Evolutionary conservation across 2,113 vertebrate species (phyloP), one percentile per base, ranked within the genome.

Genomic region (Calyptommatus sinebrachiatus): DNA sequence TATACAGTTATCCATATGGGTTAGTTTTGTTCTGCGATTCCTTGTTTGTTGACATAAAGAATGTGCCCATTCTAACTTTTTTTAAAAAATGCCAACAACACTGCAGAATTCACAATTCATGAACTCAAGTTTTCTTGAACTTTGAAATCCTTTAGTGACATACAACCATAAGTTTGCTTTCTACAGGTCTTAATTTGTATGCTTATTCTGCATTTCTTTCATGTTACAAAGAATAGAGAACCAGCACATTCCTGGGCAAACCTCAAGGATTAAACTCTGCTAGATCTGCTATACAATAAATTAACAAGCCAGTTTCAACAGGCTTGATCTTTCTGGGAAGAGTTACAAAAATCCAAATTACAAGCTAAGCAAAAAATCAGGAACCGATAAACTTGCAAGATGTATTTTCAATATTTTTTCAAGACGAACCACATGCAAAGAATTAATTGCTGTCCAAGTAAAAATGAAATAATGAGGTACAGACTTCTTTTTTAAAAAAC

Each of bases 291-390:
- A 31, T 29, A 61, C 78, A 83, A 73, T 72, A 83, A 92, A 91
- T 89, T 91, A 91, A 84, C 87, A 91, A 89, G 88, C 92, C 75
- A 91, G 92, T 92, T 89, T 87, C 88, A 91, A 91, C 92, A 91
- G 88, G 92, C 84, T 90, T 89, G 86, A 91, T 89, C 86, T 90
- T 92, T 91, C 92, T 91, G 89, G 89, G 91, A 93, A 93, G 87
- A 85, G 86, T 22, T 21, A 28, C 41, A 26, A 88, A 87, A 86
- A 9, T 48, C 76, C 85, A 86, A 91, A 92, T 85, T 88, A 87
- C 85, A 80, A 86, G 89, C 87, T 89, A 89, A 92, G 90, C 88
- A 91, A 87, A 89, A 88, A 87, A 89, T 24, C 79, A 76, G 66
- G 82, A 89, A 86, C 88, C 85, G 92, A 92, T 93, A 93, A 92